These are phyloP conservation scores for Augochlorella aurata DNA, from an alignment of 2,888 invertebrate species.

Conservation along the genomic window DNA sequence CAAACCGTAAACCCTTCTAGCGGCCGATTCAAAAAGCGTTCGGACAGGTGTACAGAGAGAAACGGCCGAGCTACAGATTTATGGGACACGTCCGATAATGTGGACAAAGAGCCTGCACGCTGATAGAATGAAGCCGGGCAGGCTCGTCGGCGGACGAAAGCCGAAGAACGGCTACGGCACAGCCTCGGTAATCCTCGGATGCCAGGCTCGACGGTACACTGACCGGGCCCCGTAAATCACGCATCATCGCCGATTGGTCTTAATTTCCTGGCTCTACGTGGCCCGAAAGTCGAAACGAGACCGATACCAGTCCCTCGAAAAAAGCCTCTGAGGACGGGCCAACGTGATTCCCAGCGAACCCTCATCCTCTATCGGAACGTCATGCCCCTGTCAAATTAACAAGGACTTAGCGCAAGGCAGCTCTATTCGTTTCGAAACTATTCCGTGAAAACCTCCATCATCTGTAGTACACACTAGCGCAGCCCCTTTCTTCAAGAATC, in stretches of 20 bases:
- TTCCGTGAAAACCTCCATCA: background rate
- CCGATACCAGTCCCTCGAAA: constrained; percentile 1
- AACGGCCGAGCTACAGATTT: constrained; percentile 50
- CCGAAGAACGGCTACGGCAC: constrained; percentile 30
- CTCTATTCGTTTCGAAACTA: constrained; percentile 19
- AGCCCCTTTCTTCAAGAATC: background rate
- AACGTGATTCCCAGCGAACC: constrained; percentile 31
- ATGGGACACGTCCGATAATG: constrained; percentile 68
- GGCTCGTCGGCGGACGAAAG: constrained; percentile 15
- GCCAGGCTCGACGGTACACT: constrained; percentile 54
- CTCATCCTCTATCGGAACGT: constrained; percentile 33
- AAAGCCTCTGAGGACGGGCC: background rate
- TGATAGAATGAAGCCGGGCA: constrained; percentile 64
- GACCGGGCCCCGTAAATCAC: constrained; percentile 67
- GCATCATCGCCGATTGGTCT: constrained; percentile 75
- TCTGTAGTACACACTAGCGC: background rate
- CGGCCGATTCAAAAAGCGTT: background rate
- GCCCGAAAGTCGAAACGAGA: constrained; percentile 63
- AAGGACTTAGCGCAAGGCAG: constrained; percentile 36
- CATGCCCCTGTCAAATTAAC: constrained; percentile 61
- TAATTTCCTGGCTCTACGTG: constrained; percentile 75
- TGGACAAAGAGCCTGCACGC: constrained; percentile 71
- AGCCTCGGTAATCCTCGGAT: constrained; percentile 48
- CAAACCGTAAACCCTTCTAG: background rate
- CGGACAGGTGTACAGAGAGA: background rate